Percentiles rank a stretch among this genome's conserved stretches.
Conservation (phyloP, 2,888 invertebrate species). For the Helleia helle region DNA sequence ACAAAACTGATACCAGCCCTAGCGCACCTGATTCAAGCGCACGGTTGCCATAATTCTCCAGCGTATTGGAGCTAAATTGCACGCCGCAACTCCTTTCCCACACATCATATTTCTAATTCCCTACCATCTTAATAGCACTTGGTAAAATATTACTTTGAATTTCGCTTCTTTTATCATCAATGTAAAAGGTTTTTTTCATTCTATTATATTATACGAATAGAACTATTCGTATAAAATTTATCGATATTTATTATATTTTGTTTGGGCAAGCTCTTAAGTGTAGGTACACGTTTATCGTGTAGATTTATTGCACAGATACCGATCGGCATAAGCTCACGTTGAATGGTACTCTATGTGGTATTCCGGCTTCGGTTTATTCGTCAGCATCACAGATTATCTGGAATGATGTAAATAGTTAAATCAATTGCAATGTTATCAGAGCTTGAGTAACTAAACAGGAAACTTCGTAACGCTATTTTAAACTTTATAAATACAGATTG, state of each 20-base stretch:
- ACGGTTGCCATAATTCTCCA: slow-evolving; percentile 61
- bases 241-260: slow-evolving; percentile 39
- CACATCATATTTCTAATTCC: slow-evolving; percentile 64
- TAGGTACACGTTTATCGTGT: slow-evolving; percentile 47
- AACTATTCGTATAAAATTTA: slow-evolving; percentile 29
- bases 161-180: no score
- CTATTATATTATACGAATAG: no score
- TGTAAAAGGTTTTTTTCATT: no score
- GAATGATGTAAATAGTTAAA: slow-evolving; percentile 16
- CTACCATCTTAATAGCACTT: slow-evolving; percentile 43
- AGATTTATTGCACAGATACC: slow-evolving; percentile 65
- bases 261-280: slow-evolving; percentile 29
- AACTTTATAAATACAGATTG: slow-evolving; percentile 19
- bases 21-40: slow-evolving; percentile 34
- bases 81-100: slow-evolving; percentile 50
- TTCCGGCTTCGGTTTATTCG: slow-evolving; percentile 28
- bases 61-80: slow-evolving; percentile 56
- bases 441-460: slow-evolving; percentile 1
- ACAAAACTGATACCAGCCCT: slow-evolving; percentile 41
- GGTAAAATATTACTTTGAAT: slow-evolving; percentile 26
- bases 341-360: slow-evolving; percentile 43
- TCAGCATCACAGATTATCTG: slow-evolving; percentile 18
- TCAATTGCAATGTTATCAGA: slow-evolving; percentile 6
- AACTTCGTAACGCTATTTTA: slow-evolving; percentile 1
- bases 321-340: slow-evolving; percentile 51